phyloP scores from a whole-genome alignment of 2,888 invertebrate species.

The Cactoblastis cactorum region DNA sequence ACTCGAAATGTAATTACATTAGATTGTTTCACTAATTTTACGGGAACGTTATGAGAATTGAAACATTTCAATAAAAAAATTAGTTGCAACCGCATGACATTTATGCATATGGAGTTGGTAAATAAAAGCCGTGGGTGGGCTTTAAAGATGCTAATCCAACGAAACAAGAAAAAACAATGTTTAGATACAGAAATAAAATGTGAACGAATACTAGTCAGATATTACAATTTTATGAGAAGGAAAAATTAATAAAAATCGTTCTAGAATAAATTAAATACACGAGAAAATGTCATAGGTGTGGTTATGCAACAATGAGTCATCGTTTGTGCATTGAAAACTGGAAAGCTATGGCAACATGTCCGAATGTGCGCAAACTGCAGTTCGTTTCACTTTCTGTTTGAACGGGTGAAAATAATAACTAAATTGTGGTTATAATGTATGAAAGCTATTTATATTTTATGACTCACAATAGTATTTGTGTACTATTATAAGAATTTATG shows the following conservation, averaged over 20 bases:
- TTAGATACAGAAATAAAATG: no score
- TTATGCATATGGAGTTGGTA: no score
- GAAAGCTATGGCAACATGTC: slow-evolving; percentile 25
- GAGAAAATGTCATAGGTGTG: slow-evolving; percentile 16
- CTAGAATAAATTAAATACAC: slow-evolving; percentile 1
- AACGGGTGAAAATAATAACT: slow-evolving; percentile 11
- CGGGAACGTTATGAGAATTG: no score
- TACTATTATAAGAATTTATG: not conserved
- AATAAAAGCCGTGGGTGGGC: no score
- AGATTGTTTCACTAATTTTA: no score
- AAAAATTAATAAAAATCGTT: not conserved
- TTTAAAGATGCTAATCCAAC: no score
- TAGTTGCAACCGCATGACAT: no score
- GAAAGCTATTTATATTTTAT: not conserved
- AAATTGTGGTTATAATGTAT: not conserved
- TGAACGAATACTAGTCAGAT: no score
- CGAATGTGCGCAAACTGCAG: slow-evolving; percentile 26
- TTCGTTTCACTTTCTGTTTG: slow-evolving; percentile 43
- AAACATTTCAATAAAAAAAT: no score
- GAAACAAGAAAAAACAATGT: no score
- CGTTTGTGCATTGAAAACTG: slow-evolving; percentile 24
- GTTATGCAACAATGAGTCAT: slow-evolving; percentile 36
- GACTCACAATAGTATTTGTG: not conserved
- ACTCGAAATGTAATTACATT: no score
- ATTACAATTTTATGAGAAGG: no score